These are phyloP conservation scores for Ceratotherium simum DNA, from an alignment of 2,113 vertebrate species.

Conservation along the genomic window DNA sequence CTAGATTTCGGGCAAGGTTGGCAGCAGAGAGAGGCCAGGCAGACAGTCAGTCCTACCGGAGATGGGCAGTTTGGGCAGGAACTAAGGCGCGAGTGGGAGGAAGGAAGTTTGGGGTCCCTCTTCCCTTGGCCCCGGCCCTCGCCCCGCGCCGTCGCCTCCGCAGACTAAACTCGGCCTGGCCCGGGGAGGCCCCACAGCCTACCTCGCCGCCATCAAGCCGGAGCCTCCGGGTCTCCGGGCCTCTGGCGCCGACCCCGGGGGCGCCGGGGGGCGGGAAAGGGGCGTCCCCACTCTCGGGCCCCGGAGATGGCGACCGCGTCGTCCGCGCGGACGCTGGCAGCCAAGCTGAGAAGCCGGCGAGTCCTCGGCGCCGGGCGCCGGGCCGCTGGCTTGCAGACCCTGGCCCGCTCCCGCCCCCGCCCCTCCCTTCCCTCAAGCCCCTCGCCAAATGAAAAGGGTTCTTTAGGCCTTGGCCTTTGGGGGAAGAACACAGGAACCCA, in stretches of 20 bases:
- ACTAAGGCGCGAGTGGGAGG: neutral
- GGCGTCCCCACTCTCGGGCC: neutral
- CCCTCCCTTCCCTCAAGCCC: conserved; percentile 44
- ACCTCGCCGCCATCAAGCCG: neutral
- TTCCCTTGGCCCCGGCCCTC: neutral
- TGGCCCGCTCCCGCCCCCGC: neutral
- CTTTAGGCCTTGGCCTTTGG: conserved; percentile 56
- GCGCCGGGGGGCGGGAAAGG: neutral
- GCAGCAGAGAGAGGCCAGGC: conserved; percentile 82
- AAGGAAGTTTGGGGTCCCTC: conserved; percentile 40
- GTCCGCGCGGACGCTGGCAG: neutral
- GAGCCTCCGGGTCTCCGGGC: neutral
- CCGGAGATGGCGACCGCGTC: neutral
- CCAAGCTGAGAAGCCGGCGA: neutral
- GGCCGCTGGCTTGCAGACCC: neutral
- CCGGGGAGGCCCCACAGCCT: neutral
- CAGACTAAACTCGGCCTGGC: neutral
- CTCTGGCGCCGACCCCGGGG: neutral
- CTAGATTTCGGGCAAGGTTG: conserved; percentile 86
- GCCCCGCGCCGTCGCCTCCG: neutral
- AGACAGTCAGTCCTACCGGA: conserved; percentile 74
- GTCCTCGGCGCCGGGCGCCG: neutral
- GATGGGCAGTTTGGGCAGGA: conserved; percentile 77
- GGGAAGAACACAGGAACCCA: conserved; percentile 30
- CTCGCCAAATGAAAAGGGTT: conserved; percentile 67